A percentile compares a stretch with the other conserved stretches of the same genome.
Evolutionary conservation across 1,140 invertebrate species (phyloP).

Genomic region (Plectus sambesii): DNA sequence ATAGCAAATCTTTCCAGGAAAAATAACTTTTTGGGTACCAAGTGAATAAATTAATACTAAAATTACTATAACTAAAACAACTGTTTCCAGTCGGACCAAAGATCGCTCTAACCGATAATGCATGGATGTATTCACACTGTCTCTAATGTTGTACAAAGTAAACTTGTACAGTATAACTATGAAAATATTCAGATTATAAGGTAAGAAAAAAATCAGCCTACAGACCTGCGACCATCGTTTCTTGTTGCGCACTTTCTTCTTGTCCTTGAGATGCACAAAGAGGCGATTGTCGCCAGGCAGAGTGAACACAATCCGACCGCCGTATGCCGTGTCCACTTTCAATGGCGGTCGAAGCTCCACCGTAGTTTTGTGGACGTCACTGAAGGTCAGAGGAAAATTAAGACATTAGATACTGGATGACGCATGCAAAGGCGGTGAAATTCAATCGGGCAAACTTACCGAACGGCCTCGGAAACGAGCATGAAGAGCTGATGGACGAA

Average conservation of each 20-base stretch:
- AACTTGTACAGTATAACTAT: no score
- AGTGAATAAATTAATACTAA: no score
- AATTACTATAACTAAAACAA: no score
- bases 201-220: not conserved
- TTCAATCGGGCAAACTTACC: constrained; percentile 47
- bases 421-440: constrained; percentile 1
- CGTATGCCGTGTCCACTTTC: constrained; percentile 49
- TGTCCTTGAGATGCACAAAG: constrained; percentile 50
- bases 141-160: constrained; percentile 6
- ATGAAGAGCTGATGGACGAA: constrained; percentile 84
- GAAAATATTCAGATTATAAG: no score
- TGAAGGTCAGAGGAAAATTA: not conserved
- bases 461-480: constrained; percentile 83
- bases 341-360: constrained; percentile 33
- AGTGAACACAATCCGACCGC: constrained; percentile 47
- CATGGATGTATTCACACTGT: no score
- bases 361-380: constrained; percentile 21
- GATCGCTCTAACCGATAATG: no score
- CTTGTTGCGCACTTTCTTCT: constrained; percentile 48
- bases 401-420: not conserved
- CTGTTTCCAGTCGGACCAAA: no score
- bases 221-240: constrained; percentile 49
- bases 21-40: no score
- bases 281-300: constrained; percentile 49
- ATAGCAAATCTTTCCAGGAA: no score